Evolutionary conservation across 2,797 vertebrate species (phyloP).

Genomic region (Argyrosomus regius): DNA sequence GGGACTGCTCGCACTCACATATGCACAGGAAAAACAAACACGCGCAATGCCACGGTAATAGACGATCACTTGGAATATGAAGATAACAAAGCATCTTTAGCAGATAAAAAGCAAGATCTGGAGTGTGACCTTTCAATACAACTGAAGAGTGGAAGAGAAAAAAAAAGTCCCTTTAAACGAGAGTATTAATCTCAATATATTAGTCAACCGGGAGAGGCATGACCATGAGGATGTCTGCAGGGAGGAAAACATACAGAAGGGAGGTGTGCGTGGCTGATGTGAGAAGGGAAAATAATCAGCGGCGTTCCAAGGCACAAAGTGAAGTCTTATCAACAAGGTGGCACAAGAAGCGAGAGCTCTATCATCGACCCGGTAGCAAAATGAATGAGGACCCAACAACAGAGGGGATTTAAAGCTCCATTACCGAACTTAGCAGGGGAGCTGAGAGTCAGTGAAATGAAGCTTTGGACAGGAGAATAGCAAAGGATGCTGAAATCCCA

Average conservation of each 20-base stretch:
- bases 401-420: constrained; percentile 79
- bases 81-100: constrained; percentile 55
- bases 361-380: constrained; percentile 69
- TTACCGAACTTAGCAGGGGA: constrained; percentile 80
- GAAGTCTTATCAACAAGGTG: constrained; percentile 81
- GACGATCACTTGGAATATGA: constrained; percentile 52
- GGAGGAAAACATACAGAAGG: constrained; percentile 53
- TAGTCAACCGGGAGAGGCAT: constrained; percentile 55
- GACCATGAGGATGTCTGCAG: constrained; percentile 58
- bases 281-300: constrained; percentile 71
- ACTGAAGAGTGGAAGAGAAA: constrained; percentile 51
- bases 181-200: constrained; percentile 66
- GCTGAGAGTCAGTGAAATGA: constrained; percentile 73
- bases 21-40: constrained; percentile 21
- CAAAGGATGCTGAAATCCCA: constrained; percentile 60
- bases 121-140: constrained; percentile 66
- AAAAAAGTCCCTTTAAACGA: constrained; percentile 52
- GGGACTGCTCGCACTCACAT: constrained; percentile 46
- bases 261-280: constrained; percentile 9
- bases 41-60: constrained; percentile 34
- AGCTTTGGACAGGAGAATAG: constrained; percentile 68
- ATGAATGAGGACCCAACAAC: constrained; percentile 68
- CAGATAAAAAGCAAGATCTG: constrained; percentile 62
- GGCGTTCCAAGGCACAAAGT: constrained; percentile 73
- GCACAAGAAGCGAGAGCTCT: constrained; percentile 70